A percentile compares a stretch with the other conserved stretches of the same genome.
Evolutionary conservation across 2,888 invertebrate genomes (phyloP).

Genomic region (Terebella lapidaria): DNA sequence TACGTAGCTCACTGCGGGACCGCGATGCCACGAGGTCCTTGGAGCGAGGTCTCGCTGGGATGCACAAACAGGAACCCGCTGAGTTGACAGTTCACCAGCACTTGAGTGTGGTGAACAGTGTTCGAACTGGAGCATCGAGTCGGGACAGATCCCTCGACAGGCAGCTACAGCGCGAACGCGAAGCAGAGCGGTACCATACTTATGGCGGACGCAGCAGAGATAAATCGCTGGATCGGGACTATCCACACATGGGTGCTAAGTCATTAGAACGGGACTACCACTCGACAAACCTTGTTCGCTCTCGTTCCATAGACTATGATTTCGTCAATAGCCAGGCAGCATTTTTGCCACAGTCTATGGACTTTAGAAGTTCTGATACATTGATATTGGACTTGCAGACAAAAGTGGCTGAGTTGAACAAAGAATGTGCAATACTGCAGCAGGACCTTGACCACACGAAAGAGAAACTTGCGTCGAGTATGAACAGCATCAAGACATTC

Average conservation of each 20-base stretch:
- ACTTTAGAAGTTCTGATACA: constrained; percentile 30
- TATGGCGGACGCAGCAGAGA: constrained; percentile 56
- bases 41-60: background rate
- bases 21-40: background rate
- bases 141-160: constrained; percentile 49
- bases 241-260: constrained; percentile 48
- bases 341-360: constrained; percentile 15
- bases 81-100: background rate
- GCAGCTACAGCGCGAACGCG: constrained; percentile 24
- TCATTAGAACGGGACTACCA: constrained; percentile 43
- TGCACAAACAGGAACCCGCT: background rate
- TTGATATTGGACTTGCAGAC: constrained; percentile 55
- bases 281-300: constrained; percentile 28
- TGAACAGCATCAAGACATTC: constrained; percentile 99
- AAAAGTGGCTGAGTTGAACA: constrained; percentile 89
- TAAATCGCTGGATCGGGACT: constrained; percentile 55
- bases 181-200: constrained; percentile 11
- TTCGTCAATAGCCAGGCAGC: constrained; percentile 14
- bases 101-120: background rate
- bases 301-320: constrained; percentile 37
- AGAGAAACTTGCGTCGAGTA: constrained; percentile 94
- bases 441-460: constrained; percentile 67
- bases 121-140: constrained; percentile 45
- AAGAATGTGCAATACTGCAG: constrained; percentile 74
- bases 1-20: constrained; percentile 21